Conservation (phyloP, 2,888 invertebrate species). For the Agrotis clavis region DNA sequence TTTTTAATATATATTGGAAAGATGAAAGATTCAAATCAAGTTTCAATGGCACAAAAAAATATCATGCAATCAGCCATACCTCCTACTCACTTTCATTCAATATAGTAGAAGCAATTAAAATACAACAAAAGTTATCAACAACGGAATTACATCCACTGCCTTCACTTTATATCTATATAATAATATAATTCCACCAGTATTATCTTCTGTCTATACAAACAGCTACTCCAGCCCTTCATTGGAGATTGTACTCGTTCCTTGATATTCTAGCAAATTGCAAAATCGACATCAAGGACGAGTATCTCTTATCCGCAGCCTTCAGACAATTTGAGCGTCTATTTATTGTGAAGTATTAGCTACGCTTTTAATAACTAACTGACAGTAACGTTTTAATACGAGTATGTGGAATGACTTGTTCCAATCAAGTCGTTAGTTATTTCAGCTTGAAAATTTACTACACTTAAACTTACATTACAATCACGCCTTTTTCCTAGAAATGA, state of each 20-base stretch:
- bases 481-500: too few species aligned
- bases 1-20: too few species aligned
- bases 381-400: background rate
- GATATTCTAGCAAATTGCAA: conserved; percentile 53
- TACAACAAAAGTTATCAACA: conserved; percentile 6
- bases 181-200: conserved; percentile 40
- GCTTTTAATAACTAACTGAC: conserved; percentile 4
- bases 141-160: conserved; percentile 8
- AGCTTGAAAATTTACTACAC: background rate
- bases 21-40: too few species aligned
- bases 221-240: conserved; percentile 36
- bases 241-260: conserved; percentile 19
- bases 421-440: background rate
- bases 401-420: background rate
- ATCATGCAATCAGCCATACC: background rate
- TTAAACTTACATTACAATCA: too few species aligned
- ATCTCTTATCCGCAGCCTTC: conserved; percentile 25
- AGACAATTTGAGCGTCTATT: conserved; percentile 26
- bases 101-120: background rate
- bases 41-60: background rate
- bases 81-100: background rate
- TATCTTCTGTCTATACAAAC: conserved; percentile 24
- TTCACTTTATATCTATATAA: background rate
- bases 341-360: conserved; percentile 15
- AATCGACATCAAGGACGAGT: conserved; percentile 31